Evolutionary conservation across 2,113 vertebrate species (phyloP).

Genomic region (Meles meles): DNA sequence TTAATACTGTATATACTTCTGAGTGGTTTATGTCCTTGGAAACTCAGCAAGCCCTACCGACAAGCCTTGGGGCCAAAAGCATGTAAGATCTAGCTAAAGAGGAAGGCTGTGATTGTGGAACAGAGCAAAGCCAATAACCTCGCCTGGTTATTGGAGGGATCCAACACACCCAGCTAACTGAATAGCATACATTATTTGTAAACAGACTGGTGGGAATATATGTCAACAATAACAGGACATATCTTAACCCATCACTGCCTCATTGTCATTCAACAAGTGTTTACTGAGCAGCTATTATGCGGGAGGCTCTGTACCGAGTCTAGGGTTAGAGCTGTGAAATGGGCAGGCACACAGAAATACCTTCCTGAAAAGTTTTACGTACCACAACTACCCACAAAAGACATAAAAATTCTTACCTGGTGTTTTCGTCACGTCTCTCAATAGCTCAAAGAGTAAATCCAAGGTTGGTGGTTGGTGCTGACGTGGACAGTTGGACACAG

Average conservation of each 20-base stretch:
- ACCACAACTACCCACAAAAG: background rate
- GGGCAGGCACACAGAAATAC: background rate
- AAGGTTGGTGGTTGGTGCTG: conserved; percentile 97
- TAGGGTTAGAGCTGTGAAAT: background rate
- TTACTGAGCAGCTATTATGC: background rate
- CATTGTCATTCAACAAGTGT: background rate
- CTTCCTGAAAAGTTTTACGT: background rate
- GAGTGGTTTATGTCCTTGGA: background rate
- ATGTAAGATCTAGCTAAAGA: background rate
- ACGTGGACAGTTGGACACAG: conserved; percentile 96
- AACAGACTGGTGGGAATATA: background rate
- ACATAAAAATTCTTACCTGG: conserved; percentile 86
- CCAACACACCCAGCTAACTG: background rate
- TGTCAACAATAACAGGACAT: background rate
- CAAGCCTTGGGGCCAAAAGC: background rate
- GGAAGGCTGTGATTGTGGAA: background rate
- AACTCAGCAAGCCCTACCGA: background rate
- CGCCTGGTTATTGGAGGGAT: too few species aligned
- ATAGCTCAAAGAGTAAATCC: conserved; percentile 93
- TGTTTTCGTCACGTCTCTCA: conserved; percentile 89
- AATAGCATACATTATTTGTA: background rate
- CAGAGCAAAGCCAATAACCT: background rate
- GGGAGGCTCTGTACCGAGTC: background rate
- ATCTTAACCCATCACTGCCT: background rate
- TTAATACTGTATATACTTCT: background rate